Evolutionary conservation across 2,797 vertebrate genomes (phyloP), one percentile per base, ranked within the genome.

Genomic region (Pogoniulus pusillus): DNA sequence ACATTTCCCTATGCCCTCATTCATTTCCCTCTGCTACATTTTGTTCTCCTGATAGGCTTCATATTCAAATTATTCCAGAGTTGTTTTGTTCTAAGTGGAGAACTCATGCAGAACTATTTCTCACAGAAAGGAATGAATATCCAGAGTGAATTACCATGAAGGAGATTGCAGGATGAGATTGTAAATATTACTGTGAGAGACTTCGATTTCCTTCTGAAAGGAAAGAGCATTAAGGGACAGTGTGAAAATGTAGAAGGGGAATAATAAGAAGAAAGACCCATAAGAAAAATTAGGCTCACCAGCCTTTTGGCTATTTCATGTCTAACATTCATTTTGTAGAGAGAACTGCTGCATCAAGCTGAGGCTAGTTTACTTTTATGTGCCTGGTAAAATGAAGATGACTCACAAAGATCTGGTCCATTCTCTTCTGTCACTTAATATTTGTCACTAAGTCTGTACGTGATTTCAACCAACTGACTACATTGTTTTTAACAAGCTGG

Each of bases 171-270:
- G 23, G 76, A 85, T 82, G 79, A 82, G 51, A 72, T 90, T 90
- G 82, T 82, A 91, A 93, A 92, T 93, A 81, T 78, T 74, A 65
- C 74, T 96, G 85, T 62, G 85, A 87, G 70, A 93, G 54, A 74
- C 34, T 60, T 82, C n/a, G n/a, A 80, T 87, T 91, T 94, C 62
- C 49, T 93, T 87, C 79, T 89, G 89, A 73, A 91, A 90, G 77
- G 63, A 74, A 54, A 75, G 66, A 90, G 15, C 58, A 85, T 85
- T 93, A 80, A 77, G 30, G 43, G 43, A 49, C 73, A 60, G 60
- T 85, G 77, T 68, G 35, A 77, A 93, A 87, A 89, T 65, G 34
- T 27, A 64, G 76, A 77, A 87, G 59, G 11, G 27, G 30, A 87
- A 84, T 87, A 85, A 89, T 49, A 89, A 76, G 20, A 35, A 62